These are phyloP conservation scores for Drosophila anomelani DNA, from an alignment of 2,888 invertebrate genomes.

Conservation along the genomic window DNA sequence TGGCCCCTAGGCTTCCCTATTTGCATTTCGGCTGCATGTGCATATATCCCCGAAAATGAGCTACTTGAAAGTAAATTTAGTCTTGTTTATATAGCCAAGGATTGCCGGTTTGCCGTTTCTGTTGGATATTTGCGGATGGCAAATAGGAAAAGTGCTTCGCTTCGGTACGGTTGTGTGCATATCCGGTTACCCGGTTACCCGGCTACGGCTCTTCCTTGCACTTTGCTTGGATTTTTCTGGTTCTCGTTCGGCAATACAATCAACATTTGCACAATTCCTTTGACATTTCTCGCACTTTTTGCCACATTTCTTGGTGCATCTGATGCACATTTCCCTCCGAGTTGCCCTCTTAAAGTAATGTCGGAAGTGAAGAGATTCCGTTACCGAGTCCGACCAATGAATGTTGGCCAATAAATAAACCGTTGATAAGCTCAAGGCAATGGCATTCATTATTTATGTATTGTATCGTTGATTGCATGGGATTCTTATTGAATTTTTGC, in stretches of 20 bases:
- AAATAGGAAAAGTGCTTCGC: conserved; percentile 59
- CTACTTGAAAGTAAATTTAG: conserved; percentile 65
- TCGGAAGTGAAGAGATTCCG: neutral
- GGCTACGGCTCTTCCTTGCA: conserved; percentile 44
- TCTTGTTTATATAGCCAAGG: conserved; percentile 64
- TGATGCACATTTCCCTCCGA: conserved; percentile 48
- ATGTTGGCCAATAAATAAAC: conserved; percentile 72
- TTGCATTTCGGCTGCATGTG: conserved; percentile 71
- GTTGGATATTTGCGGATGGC: conserved; percentile 67
- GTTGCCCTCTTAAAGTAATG: conserved; percentile 51
- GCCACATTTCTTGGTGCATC: conserved; percentile 68
- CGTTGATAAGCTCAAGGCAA: conserved; percentile 76
- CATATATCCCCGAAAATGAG: conserved; percentile 61
- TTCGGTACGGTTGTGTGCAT: conserved; percentile 48
- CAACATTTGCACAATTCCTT: conserved; percentile 77
- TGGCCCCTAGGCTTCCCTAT: conserved; percentile 63
- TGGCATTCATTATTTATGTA: conserved; percentile 78
- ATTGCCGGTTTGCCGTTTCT: conserved; percentile 14
- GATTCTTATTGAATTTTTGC: conserved; percentile 48
- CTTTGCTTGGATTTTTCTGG: conserved; percentile 47
- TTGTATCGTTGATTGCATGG: conserved; percentile 72
- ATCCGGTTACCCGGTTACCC: conserved; percentile 55
- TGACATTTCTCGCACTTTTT: conserved; percentile 53
- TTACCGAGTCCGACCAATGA: conserved; percentile 12
- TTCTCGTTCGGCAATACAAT: conserved; percentile 63